A percentile compares a stretch with the other conserved stretches of the same genome.
phyloP scores from a whole-genome alignment of 2,888 invertebrate species.

The Gibbula magus region DNA sequence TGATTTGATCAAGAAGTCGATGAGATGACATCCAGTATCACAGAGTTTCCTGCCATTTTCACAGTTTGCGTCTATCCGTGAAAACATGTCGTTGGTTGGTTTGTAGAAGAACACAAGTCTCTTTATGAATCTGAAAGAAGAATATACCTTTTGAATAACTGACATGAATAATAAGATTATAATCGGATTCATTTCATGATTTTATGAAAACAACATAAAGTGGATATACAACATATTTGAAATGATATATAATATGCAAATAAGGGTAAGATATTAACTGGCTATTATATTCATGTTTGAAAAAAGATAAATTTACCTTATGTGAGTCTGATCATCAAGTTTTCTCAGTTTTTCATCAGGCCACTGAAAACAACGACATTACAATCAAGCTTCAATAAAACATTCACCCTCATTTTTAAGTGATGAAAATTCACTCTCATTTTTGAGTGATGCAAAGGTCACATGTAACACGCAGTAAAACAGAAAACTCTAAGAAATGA shows the following conservation, averaged over 20 bases:
- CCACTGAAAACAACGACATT: slow-evolving; percentile 64
- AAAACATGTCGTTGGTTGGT: slow-evolving; percentile 91
- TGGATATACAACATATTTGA: no score
- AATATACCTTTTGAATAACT: neutral
- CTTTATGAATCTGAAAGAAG: slow-evolving; percentile 80
- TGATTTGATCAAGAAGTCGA: slow-evolving; percentile 83
- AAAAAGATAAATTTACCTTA: slow-evolving; percentile 71
- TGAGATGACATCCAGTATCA: slow-evolving; percentile 80
- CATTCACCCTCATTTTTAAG: no score
- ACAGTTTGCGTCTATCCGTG: slow-evolving; percentile 85
- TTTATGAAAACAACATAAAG: neutral
- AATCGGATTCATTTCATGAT: neutral
- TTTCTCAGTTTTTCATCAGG: slow-evolving; percentile 78
- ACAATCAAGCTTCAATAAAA: no score
- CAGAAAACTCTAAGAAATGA: no score
- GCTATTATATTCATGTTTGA: neutral
- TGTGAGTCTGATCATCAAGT: slow-evolving; percentile 81
- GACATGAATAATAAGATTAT: neutral
- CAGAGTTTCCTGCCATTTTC: slow-evolving; percentile 74
- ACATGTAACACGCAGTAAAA: no score
- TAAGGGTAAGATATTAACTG: no score
- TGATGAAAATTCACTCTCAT: no score
- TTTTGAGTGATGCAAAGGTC: no score
- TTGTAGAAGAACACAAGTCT: slow-evolving; percentile 89
- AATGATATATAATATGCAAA: no score